Evolutionary conservation across 2,888 invertebrate genomes (phyloP).

Genomic region (Protophormia terraenovae): DNA sequence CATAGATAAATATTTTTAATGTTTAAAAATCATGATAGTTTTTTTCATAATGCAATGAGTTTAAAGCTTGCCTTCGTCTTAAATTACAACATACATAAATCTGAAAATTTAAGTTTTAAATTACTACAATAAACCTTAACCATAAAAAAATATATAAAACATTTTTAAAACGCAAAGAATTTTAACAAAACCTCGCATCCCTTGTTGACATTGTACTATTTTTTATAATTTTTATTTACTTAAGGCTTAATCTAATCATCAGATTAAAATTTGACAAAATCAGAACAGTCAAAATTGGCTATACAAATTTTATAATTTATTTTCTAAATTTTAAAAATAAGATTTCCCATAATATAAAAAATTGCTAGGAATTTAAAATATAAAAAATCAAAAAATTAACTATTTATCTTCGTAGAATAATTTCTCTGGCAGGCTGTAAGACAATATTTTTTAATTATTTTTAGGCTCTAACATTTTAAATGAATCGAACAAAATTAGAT

Average conservation of each 20-base stretch:
- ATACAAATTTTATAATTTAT: too few relatives aligned
- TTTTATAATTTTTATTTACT: not conserved
- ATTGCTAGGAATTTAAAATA: too few relatives aligned
- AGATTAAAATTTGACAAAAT: too few relatives aligned
- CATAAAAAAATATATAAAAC: slow-evolving; percentile 24
- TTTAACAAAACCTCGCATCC: too few relatives aligned
- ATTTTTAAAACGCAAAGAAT: not conserved
- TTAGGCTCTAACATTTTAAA: not conserved
- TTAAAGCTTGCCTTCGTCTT: slow-evolving; percentile 1
- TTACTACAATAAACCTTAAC: slow-evolving; percentile 41
- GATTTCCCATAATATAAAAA: too few relatives aligned
- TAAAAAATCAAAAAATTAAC: too few relatives aligned
- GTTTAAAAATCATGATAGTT: slow-evolving; percentile 29
- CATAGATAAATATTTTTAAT: slow-evolving; percentile 6
- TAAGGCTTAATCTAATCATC: too few relatives aligned
- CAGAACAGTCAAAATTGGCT: too few relatives aligned
- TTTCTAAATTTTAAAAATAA: too few relatives aligned
- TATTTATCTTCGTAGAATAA: too few relatives aligned
- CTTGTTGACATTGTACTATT: not conserved
- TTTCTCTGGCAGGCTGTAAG: too few relatives aligned
- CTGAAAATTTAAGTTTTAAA: not conserved
- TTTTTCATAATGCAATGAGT: not conserved
- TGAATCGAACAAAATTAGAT: not conserved
- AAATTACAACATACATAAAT: slow-evolving; percentile 14
- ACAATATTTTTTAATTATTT: not conserved